Percentiles rank a stretch among this genome's conserved stretches.
These are phyloP conservation scores for Heterochromis multidens DNA, from an alignment of 2,113 vertebrate species.

Conservation along the genomic window DNA sequence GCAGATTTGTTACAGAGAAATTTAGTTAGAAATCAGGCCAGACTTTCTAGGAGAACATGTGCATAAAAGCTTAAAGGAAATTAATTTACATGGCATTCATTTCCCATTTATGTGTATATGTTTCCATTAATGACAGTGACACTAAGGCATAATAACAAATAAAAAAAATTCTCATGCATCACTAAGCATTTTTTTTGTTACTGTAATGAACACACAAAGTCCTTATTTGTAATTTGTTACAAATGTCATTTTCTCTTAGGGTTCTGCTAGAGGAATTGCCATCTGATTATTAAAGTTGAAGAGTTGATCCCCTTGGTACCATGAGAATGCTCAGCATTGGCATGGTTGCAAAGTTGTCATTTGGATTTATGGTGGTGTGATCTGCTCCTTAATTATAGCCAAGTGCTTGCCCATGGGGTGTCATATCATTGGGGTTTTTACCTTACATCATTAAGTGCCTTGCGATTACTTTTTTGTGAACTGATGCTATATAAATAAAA, in stretches of 20 bases:
- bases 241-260: neutral
- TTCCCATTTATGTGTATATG: neutral
- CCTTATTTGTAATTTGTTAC: neutral
- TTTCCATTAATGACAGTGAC: neutral
- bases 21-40: neutral
- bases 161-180: neutral
- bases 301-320: neutral
- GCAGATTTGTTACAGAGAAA: slow-evolving; percentile 21
- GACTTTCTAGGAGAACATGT: neutral
- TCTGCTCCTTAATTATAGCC: neutral
- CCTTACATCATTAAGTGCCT: neutral
- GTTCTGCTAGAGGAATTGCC: neutral
- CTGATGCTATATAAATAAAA: neutral
- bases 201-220: neutral
- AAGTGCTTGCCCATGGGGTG: neutral
- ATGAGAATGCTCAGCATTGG: neutral
- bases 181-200: neutral
- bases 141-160: neutral
- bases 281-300: neutral
- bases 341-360: neutral
- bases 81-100: neutral
- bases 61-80: neutral
- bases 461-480: neutral
- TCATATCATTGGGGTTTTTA: neutral
- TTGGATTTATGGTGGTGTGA: neutral